Base-by-base conservation (phyloP, 2,113 vertebrate species). In the Trichomycterus rosablanca region DNA sequence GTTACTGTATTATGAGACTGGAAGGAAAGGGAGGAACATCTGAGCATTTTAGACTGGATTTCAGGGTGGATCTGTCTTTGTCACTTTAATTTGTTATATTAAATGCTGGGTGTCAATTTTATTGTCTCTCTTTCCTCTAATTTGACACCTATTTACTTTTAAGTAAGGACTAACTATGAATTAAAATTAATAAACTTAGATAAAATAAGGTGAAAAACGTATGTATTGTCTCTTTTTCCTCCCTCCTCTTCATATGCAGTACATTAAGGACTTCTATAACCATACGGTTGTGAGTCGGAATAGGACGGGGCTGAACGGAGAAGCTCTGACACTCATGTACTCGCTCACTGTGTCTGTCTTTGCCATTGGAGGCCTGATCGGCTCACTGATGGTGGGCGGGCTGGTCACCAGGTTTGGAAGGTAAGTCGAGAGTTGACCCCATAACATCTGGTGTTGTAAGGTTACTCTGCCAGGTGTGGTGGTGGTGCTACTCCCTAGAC, bases 191-290 rank as follows among this genome's bases (percentile, higher is more conserved):
- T n/a, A n/a, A n/a, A n/a, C n/a, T n/a, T n/a, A n/a, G n/a, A n/a
- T n/a, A n/a, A n/a, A n/a, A n/a, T n/a, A n/a, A n/a, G n/a, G n/a
- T n/a, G n/a, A n/a, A n/a, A n/a, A n/a, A n/a, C n/a, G n/a, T n/a
- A n/a, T n/a, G n/a, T 28, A 8, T 63, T 20, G 4, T 20, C 19
- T 22, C 6, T 49, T 11, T 19, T 28, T 12, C 44, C 14, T 40
- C 26, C 4, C 15, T 62, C 6, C 4, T 39, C 2, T 10, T 40
- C 10, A 37, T 8, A 61, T n/a, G n/a, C 57, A 95, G 93, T 84
- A 93, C 69, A 94, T 95, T 40, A 94, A 93, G 78, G 76, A 86
- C 72, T 95, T 95, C 80, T 94, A 93, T 82, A 95, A 95, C 0
- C n/a, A 68, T 64, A 91, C 90, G 0, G 86, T 80, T 65, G 18